A percentile compares a stretch with the other conserved stretches of the same genome.
Evolutionary conservation across 2,113 vertebrate species (phyloP).

Genomic region (Chionomys nivalis): DNA sequence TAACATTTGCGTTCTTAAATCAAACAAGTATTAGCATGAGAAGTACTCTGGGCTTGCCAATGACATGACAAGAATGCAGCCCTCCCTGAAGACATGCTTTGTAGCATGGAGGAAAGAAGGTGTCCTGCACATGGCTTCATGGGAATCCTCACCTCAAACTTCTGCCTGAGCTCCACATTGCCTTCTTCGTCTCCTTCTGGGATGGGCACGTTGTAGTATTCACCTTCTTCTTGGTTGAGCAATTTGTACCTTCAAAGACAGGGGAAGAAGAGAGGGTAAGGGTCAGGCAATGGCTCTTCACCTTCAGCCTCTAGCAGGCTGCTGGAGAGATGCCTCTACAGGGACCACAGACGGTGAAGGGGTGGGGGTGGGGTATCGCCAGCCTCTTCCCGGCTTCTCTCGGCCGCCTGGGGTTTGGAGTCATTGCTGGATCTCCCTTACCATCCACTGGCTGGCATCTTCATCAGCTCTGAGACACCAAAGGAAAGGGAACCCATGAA

Average conservation of each 20-base stretch:
- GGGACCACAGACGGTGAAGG: background rate
- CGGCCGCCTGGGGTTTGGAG: rapidly evolving
- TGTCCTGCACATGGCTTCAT: rapidly evolving
- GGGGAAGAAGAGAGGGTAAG: rapidly evolving
- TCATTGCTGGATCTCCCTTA: conserved; percentile 77
- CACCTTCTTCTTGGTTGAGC: conserved; percentile 96
- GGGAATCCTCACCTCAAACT: conserved; percentile 93
- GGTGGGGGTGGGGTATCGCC: rapidly evolving
- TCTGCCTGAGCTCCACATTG: conserved; percentile 94
- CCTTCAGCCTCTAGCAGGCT: background rate
- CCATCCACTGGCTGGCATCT: conserved; percentile 93
- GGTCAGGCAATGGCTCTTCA: no score
- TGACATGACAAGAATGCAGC: background rate
- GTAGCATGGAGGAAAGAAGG: background rate
- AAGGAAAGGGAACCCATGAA: conserved; percentile 99
- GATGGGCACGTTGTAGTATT: conserved; percentile 98
- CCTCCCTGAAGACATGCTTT: background rate
- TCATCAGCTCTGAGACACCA: conserved; percentile 97
- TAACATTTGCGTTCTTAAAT: background rate
- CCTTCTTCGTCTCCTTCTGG: conserved; percentile 94
- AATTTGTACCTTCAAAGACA: conserved; percentile 92
- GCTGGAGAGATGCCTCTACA: rapidly evolving
- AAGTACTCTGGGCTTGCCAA: background rate
- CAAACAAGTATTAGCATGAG: background rate
- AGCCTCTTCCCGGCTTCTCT: background rate